Conservation (phyloP, 2,888 invertebrate genomes). For the Molanna angustata region DNA sequence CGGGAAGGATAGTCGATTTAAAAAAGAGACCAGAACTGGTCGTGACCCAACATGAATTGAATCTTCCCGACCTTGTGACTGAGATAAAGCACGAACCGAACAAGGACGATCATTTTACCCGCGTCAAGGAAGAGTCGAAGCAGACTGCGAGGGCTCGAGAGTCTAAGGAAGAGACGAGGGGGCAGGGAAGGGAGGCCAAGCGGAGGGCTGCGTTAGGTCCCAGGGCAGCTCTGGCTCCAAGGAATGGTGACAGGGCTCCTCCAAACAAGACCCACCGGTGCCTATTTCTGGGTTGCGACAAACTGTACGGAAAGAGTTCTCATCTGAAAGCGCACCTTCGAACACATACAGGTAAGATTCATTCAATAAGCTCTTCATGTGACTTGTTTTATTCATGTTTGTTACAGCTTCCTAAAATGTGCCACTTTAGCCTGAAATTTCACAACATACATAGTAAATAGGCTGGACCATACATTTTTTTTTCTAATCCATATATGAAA, state of each 20-base stretch:
- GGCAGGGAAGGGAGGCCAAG: slow-evolving; percentile 29
- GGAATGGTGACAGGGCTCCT: slow-evolving; percentile 30
- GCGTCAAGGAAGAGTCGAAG: slow-evolving; percentile 17
- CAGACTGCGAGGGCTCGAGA: slow-evolving; percentile 10
- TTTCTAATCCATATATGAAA: no score
- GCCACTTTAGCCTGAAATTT: no score
- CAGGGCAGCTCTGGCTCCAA: slow-evolving; percentile 28
- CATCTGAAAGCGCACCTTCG: slow-evolving; percentile 63
- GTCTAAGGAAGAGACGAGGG: slow-evolving; percentile 21
- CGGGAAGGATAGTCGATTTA: neutral
- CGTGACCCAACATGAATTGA: neutral
- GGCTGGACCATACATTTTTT: no score
- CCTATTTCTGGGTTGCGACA: slow-evolving; percentile 57
- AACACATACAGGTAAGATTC: slow-evolving; percentile 59
- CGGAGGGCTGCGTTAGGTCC: slow-evolving; percentile 23
- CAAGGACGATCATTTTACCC: slow-evolving; percentile 1
- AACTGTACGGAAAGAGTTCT: slow-evolving; percentile 64
- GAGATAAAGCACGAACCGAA: slow-evolving; percentile 14
- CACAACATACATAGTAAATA: no score
- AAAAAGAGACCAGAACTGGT: slow-evolving; percentile 10
- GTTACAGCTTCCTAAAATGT: no score
- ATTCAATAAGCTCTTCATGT: no score
- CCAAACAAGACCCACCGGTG: slow-evolving; percentile 56
- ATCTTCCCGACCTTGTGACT: neutral
- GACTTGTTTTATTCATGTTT: no score